These are phyloP conservation scores for Euzetes globulus DNA, from an alignment of 2,888 invertebrate genomes.

Conservation along the genomic window DNA sequence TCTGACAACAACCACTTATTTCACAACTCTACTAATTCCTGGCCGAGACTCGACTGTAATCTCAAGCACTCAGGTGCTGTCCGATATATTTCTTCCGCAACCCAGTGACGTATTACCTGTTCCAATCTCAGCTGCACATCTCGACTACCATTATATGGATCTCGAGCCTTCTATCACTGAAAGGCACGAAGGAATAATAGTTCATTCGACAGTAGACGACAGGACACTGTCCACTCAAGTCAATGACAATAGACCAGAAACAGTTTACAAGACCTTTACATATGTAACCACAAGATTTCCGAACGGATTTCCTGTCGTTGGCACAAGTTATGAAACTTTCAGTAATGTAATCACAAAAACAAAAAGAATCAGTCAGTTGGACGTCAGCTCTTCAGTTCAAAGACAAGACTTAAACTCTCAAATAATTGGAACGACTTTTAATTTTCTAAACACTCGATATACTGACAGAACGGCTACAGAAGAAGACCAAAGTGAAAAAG, in stretches of 20 bases:
- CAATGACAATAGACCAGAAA: slow-evolving; percentile 37
- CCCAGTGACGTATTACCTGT: slow-evolving; percentile 1
- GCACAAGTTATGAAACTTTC: slow-evolving; percentile 40
- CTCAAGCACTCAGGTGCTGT: slow-evolving; percentile 24
- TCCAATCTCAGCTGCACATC: background rate
- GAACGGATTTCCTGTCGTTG: slow-evolving; percentile 40
- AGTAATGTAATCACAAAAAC: slow-evolving; percentile 38
- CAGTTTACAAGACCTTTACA: slow-evolving; percentile 40
- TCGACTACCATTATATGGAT: background rate
- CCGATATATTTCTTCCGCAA: slow-evolving; percentile 17
- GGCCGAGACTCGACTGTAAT: slow-evolving; percentile 34
- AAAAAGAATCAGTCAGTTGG: slow-evolving; percentile 14
- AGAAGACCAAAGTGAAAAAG: background rate
- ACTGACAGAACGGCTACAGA: slow-evolving; percentile 1
- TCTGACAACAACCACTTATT: slow-evolving; percentile 40
- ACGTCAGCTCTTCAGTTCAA: too few species aligned
- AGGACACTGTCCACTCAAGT: background rate
- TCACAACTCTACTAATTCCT: slow-evolving; percentile 38
- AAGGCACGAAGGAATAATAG: background rate
- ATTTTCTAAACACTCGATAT: slow-evolving; percentile 20
- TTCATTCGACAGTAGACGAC: slow-evolving; percentile 16
- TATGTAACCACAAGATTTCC: slow-evolving; percentile 40
- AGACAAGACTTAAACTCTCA: background rate
- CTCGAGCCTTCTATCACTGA: slow-evolving; percentile 18
- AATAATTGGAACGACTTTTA: slow-evolving; percentile 20